Base-by-base conservation (phyloP, 2,113 vertebrate species). In the Zapornia atra region DNA sequence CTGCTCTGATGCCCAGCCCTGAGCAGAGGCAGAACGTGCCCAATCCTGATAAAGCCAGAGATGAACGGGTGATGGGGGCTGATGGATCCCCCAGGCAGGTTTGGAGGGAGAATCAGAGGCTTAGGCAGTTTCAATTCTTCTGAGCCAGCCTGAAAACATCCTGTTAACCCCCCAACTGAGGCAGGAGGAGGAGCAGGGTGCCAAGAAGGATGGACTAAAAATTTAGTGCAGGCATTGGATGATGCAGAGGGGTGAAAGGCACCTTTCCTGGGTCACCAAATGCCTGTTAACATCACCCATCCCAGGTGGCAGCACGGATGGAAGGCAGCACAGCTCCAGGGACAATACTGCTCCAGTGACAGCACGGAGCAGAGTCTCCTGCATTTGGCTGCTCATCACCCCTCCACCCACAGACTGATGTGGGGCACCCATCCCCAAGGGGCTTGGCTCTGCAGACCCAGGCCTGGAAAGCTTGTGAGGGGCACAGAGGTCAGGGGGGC, bases 401-500 rank as follows among this genome's bases (percentile, higher is more conserved):
- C 3, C 1, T 33, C 86, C 19, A 7, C 14, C 50, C 63, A 29
- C 53, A 46, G n/a, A 18, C 5, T 38, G 72, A 15, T 0, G 2
- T 3, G 21, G 60, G 33, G 19, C 6, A 63, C 16, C 36, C 3
- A 1, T 28, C 10, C 8, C 24, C 68, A 36, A 3, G 15, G 13
- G 11, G 15, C 13, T 69, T 20, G 0, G 38, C 13, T 46, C 40
- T 29, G 33, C 1, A 0, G 7, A 10, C 3, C 38, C 38, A 84
- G 50, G 12, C 36, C 59, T 46, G 42, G 34, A 0, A 20, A 66
- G 40, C 53, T 70, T 5, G 1, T 3, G 4, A 51, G 54, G 31
- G 17, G 15, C 34, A n/a, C 0, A 0, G 42, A 57, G 29, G 42
- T 72, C 57, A 77, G n/a, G 0, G 2, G 21, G 14, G 16, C 46